These are phyloP conservation scores for Agonopterix subpropinquella DNA, from an alignment of 2,888 invertebrate species.

Conservation along the genomic window DNA sequence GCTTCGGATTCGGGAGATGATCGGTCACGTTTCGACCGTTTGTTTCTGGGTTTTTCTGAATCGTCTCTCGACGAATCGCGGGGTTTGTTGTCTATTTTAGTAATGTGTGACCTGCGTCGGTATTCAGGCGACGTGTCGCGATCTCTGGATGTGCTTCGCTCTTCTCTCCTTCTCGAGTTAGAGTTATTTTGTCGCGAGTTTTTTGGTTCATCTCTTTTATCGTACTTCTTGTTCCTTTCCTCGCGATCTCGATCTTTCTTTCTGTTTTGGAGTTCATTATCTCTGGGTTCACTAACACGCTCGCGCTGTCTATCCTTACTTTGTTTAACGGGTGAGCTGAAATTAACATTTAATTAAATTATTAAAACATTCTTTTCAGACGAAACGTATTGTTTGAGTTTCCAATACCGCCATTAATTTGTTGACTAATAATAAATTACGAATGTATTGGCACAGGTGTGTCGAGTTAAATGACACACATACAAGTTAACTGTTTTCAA, in stretches of 20 bases:
- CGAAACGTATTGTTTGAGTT: too few species aligned
- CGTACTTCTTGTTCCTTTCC: constrained; percentile 55
- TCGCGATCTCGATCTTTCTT: constrained; percentile 59
- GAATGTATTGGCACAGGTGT: too few species aligned
- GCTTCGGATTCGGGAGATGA: constrained; percentile 47
- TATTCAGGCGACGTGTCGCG: constrained; percentile 41
- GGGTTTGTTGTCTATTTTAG: constrained; percentile 47
- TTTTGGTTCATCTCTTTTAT: constrained; percentile 41
- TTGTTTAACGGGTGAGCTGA: constrained; percentile 58
- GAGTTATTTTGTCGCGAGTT: constrained; percentile 29
- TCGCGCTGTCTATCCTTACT: constrained; percentile 47
- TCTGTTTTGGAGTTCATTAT: constrained; percentile 45
- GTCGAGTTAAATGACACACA: too few species aligned
- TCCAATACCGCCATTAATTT: too few species aligned
- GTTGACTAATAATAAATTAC: too few species aligned
- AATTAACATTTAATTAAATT: constrained; percentile 15
- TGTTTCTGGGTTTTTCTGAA: constrained; percentile 28
- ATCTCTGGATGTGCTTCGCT: constrained; percentile 34
- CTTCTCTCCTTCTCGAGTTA: constrained; percentile 30
- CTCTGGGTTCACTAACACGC: constrained; percentile 42
- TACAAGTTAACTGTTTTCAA: too few species aligned
- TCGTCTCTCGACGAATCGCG: constrained; percentile 37
- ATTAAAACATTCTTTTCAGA: not conserved
- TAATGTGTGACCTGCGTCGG: constrained; percentile 47
- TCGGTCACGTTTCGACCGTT: constrained; percentile 38